phyloP scores from a whole-genome alignment of 2,797 vertebrate species.

The Silurus lanzhouensis region DNA sequence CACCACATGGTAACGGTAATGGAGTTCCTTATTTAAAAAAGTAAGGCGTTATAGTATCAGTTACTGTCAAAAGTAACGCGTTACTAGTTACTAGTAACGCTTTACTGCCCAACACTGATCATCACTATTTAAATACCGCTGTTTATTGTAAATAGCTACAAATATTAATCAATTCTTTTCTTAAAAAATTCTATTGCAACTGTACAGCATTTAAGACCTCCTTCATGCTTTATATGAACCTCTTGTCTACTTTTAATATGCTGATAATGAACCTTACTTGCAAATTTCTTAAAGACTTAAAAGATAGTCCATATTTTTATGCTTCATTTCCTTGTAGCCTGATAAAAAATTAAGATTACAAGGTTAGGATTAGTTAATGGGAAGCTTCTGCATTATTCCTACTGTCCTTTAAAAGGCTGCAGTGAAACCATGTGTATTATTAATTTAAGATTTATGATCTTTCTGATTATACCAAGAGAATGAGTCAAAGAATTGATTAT shows the following conservation, averaged over 20 bases:
- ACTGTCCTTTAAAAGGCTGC: not conserved
- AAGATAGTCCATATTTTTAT: conserved; percentile 22
- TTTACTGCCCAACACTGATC: no score
- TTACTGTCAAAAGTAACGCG: no score
- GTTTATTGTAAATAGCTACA: no score
- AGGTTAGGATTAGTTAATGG: conserved; percentile 23
- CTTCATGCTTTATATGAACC: not conserved
- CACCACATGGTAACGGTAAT: no score
- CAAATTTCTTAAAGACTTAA: not conserved
- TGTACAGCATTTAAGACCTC: not conserved
- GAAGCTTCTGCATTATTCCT: not conserved
- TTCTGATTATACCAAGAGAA: conserved; percentile 26
- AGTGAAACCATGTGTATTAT: not conserved
- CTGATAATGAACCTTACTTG: not conserved
- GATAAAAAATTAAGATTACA: conserved; percentile 40
- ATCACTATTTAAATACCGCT: no score
- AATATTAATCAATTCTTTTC: not conserved
- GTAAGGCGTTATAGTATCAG: no score
- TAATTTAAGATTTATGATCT: not conserved
- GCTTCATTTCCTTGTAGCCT: conserved; percentile 24
- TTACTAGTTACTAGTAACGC: no score
- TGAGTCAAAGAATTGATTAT: conserved; percentile 29
- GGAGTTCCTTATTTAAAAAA: no score
- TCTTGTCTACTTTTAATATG: not conserved
- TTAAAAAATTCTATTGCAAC: not conserved